A percentile compares a stretch with the other conserved stretches of the same genome.
Conservation (phyloP, 2,888 invertebrate species). For the Noctua janthe region DNA sequence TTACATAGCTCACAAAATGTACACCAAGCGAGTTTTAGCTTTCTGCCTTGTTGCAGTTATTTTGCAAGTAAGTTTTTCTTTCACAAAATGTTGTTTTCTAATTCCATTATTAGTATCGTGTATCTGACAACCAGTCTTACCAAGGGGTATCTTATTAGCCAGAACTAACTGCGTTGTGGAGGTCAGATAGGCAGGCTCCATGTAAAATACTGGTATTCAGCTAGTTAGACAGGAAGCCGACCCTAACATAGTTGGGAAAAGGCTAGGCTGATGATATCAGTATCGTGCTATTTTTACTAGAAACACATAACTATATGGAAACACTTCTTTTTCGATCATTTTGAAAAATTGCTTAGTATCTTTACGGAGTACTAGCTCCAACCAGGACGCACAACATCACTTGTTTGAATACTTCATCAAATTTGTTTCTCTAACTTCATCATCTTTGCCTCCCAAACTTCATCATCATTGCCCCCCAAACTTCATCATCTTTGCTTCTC, state of each 20-base stretch:
- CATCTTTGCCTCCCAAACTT: too few species aligned
- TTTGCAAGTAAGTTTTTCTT: conserved; percentile 68
- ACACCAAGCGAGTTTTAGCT: conserved; percentile 61
- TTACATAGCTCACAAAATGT: conserved; percentile 61
- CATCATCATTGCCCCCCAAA: neutral
- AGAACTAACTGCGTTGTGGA: too few species aligned
- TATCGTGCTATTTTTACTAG: neutral
- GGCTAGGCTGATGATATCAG: neutral
- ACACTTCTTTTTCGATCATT: neutral
- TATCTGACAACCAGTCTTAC: too few species aligned
- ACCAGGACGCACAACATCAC: neutral
- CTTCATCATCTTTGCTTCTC: neutral
- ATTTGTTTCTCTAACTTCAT: too few species aligned
- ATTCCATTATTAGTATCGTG: neutral
- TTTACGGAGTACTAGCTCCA: neutral
- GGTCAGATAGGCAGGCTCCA: too few species aligned
- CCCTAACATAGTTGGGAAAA: too few species aligned
- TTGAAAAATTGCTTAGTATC: neutral
- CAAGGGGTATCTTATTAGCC: too few species aligned
- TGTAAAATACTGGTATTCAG: too few species aligned
- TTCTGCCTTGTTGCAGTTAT: conserved; percentile 66
- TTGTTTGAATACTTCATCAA: neutral
- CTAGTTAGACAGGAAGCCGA: too few species aligned
- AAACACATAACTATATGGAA: neutral
- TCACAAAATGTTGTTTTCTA: neutral